A percentile compares a stretch with the other conserved stretches of the same genome.
Evolutionary conservation across 2,113 vertebrate genomes (phyloP).

Genomic region (Cinclus cinclus): DNA sequence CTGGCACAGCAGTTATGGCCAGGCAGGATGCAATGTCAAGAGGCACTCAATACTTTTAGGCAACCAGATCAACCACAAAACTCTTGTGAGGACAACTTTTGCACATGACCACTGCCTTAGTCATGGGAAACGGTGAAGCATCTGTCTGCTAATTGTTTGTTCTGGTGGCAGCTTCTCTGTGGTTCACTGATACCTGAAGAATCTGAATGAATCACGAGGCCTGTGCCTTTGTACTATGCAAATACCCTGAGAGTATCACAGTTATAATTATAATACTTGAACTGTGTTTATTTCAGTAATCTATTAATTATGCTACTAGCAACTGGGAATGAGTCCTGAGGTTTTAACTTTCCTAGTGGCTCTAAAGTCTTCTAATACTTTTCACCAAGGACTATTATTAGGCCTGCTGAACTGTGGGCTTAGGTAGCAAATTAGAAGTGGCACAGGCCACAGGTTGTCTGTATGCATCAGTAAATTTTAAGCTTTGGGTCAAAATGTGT

Average conservation of each 20-base stretch:
- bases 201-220: background rate
- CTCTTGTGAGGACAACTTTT: background rate
- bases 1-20: background rate
- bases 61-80: background rate
- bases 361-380: background rate
- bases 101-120: background rate
- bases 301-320: slow-evolving; percentile 35
- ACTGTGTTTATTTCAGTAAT: slow-evolving; percentile 35
- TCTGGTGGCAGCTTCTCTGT: background rate
- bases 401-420: background rate
- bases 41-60: background rate
- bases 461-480: background rate
- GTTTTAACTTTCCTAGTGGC: background rate
- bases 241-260: slow-evolving; percentile 24
- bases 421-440: background rate
- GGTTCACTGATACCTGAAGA: background rate
- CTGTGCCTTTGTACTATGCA: background rate
- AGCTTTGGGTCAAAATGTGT: background rate
- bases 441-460: background rate
- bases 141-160: background rate
- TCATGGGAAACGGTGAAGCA: background rate
- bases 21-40: background rate
- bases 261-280: slow-evolving; percentile 12
- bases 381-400: background rate
- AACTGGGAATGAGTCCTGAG: slow-evolving; percentile 8